phyloP scores from a whole-genome alignment of 92 coral and sea anemone genomes.

The Epizoanthus fatuus region DNA sequence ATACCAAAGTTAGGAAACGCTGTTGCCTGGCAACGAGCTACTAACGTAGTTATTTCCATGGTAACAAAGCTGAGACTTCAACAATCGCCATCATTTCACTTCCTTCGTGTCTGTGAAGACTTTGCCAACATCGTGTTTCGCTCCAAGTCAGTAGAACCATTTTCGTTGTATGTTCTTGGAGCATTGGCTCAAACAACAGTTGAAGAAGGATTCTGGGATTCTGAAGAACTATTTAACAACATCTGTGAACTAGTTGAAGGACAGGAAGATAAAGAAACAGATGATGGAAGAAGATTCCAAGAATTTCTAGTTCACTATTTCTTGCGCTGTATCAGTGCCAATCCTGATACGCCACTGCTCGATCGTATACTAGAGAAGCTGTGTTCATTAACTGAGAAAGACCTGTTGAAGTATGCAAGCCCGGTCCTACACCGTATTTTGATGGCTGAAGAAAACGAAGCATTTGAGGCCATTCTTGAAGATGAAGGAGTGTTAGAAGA shows the following conservation, averaged over 20 bases:
- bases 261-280: constrained; percentile 44
- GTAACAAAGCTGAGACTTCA: constrained; percentile 69
- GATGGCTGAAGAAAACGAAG: constrained; percentile 59
- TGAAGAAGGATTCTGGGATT: constrained; percentile 69
- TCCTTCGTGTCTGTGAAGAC: constrained; percentile 90
- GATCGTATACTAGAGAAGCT: constrained; percentile 71
- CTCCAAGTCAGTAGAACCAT: constrained; percentile 42
- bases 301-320: constrained; percentile 79
- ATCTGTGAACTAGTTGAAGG: constrained; percentile 66
- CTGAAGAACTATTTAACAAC: constrained; percentile 66
- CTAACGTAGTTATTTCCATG: constrained; percentile 57
- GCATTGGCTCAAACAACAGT: constrained; percentile 55
- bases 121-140: constrained; percentile 67
- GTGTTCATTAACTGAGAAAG: constrained; percentile 57
- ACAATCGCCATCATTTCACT: constrained; percentile 77
- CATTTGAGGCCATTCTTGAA: constrained; percentile 68
- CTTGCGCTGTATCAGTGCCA: constrained; percentile 89
- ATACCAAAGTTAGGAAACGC: constrained; percentile 57
- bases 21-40: constrained; percentile 71
- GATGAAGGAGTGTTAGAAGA: constrained; percentile 62
- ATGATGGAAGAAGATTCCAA: constrained; percentile 46
- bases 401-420: constrained; percentile 72
- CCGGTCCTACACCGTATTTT: constrained; percentile 88
- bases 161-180: constrained; percentile 72
- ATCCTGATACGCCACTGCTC: constrained; percentile 86